Base-by-base conservation (phyloP, 2,888 invertebrate species). In the Caradrina clavipalpis region DNA sequence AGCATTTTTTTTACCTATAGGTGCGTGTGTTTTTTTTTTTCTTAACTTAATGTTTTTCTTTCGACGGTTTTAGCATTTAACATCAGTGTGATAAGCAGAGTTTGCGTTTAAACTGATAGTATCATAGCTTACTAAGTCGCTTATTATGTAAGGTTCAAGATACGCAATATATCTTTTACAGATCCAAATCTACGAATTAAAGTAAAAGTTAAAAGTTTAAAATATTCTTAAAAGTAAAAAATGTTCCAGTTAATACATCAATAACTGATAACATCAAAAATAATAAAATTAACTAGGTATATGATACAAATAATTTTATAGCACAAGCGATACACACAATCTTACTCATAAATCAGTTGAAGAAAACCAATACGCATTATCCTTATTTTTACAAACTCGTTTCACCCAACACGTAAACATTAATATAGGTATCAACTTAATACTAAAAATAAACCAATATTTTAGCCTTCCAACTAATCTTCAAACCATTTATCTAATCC, bases 401-500 rank as follows among this genome's bases (percentile, higher is more conserved):
- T 72, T 47, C 17, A 63, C 73, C 26, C 42, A 21, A 45, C 57
- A 59, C 49, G 39, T 45, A 61, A 42, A 59, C 42, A 57, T 45
- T 39, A 69, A 26, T 54, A 75, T 42, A 45, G 17, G 45, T 45
- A 61, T 69, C 42, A 67, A 49, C n/a, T 54, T 66, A 76, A 58
- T 56, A 76, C 61, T 49, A 68, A 76, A 78, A 76, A 63, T 69
- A 69, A 63, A 63, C 61, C 39, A 71, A 78, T 59, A 78, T 71
- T 71, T 79, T 62, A 76, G 64, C 76, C 58, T 63, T 39, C 78
- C 63, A 53, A 76, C 53, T 77, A 80, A 83, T 83, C 81, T 83
- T 54, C 78, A 78, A 85, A 75, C 81, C 81, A 84, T 84, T 84
- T 84, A 84, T 84, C 84, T 84, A 81, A 83, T 82, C 84, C 83